phyloP scores from a whole-genome alignment of 1,140 invertebrate genomes.

The Argopecten irradians region DNA sequence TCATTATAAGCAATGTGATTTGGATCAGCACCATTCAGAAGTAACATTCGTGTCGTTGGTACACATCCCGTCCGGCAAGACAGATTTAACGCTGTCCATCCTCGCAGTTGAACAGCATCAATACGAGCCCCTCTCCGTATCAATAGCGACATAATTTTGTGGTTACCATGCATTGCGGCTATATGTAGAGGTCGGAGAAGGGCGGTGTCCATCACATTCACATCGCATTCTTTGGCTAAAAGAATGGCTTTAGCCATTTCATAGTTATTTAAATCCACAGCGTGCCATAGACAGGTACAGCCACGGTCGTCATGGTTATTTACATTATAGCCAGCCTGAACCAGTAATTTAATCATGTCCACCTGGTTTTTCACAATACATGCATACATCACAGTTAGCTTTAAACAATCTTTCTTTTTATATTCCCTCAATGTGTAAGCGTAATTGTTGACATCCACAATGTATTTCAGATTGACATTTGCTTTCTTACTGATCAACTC shows the following conservation, averaged over 20 bases:
- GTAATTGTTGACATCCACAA: slow-evolving; percentile 63
- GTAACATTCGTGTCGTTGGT: slow-evolving; percentile 58
- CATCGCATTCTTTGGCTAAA: slow-evolving; percentile 49
- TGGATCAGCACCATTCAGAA: slow-evolving; percentile 69
- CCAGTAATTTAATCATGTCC: slow-evolving; percentile 59
- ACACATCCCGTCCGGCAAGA: slow-evolving; percentile 59
- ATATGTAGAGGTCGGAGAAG: slow-evolving; percentile 66
- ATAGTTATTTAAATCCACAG: slow-evolving; percentile 66
- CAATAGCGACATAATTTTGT: slow-evolving; percentile 61
- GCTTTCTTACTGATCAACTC: slow-evolving; percentile 54
- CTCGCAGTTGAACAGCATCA: slow-evolving; percentile 63
- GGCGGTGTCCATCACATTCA: slow-evolving; percentile 60
- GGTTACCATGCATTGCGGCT: slow-evolving; percentile 65
- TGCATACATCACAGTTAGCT: slow-evolving; percentile 59
- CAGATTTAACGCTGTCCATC: slow-evolving; percentile 66
- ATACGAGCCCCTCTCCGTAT: slow-evolving; percentile 62
- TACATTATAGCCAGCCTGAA: slow-evolving; percentile 65
- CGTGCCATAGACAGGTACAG: slow-evolving; percentile 67
- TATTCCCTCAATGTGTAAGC: slow-evolving; percentile 57
- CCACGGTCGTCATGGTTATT: slow-evolving; percentile 66
- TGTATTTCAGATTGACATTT: slow-evolving; percentile 62
- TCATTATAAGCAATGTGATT: slow-evolving; percentile 65
- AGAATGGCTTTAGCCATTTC: slow-evolving; percentile 64
- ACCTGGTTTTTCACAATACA: slow-evolving; percentile 63
- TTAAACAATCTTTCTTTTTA: slow-evolving; percentile 60